These are phyloP conservation scores for Alca torda DNA, from an alignment of 2,797 vertebrate species.

Conservation along the genomic window DNA sequence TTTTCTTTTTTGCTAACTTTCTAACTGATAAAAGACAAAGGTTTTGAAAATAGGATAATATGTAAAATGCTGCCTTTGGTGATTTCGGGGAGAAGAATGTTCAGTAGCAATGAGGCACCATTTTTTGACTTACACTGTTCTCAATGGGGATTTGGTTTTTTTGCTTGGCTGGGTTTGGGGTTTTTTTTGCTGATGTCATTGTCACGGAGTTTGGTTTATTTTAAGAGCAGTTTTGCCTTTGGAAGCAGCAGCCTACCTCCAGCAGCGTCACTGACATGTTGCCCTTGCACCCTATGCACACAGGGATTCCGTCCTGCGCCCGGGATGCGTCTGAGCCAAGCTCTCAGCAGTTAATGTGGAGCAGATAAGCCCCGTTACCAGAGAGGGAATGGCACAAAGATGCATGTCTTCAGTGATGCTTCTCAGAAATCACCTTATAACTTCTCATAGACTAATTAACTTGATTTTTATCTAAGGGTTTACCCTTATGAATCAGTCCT, in stretches of 20 bases:
- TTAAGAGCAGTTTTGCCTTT: not conserved
- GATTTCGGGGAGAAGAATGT: not conserved
- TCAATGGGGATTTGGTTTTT: not conserved
- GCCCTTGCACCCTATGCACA: not conserved
- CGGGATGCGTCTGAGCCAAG: not conserved
- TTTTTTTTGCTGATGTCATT: not conserved
- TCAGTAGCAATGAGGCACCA: not conserved
- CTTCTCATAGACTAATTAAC: not conserved
- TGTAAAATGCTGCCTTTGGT: not conserved
- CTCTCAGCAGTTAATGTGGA: not conserved
- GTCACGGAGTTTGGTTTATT: not conserved
- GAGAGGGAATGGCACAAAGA: conserved; percentile 4
- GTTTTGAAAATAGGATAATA: not conserved
- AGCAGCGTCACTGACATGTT: not conserved
- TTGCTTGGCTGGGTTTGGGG: not conserved
- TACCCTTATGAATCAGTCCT: not conserved
- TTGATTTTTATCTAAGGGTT: not conserved
- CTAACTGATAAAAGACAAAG: not conserved
- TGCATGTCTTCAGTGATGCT: not conserved
- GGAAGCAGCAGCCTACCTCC: not conserved
- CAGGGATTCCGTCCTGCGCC: not conserved
- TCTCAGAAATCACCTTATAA: not conserved
- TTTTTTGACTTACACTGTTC: not conserved
- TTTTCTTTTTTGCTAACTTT: not conserved
- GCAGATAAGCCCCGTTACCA: not conserved